Percentiles rank a stretch among this genome's conserved stretches.
Evolutionary conservation across 2,797 vertebrate species (phyloP).

Genomic region (Scolopax bukidnonensis): DNA sequence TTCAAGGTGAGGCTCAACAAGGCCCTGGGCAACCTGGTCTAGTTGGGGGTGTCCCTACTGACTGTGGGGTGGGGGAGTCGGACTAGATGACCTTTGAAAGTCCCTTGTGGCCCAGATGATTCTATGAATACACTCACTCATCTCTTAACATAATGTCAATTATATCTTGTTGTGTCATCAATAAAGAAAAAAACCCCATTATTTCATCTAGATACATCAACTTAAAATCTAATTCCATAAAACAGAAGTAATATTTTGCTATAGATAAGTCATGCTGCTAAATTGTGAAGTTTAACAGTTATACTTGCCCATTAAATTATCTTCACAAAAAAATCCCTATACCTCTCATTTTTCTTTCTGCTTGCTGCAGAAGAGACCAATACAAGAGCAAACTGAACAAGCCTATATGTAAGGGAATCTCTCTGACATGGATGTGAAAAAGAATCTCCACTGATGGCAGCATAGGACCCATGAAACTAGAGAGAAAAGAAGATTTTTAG

Average conservation of each 20-base stretch:
- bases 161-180: neutral
- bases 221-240: neutral
- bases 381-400: neutral
- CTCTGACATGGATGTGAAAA: accelerated
- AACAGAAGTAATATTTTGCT: neutral
- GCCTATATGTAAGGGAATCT: neutral
- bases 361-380: neutral
- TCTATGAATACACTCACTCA: neutral
- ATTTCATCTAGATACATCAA: neutral
- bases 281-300: neutral
- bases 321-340: neutral
- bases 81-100: no score
- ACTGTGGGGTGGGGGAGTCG: no score
- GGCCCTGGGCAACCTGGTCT: no score
- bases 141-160: neutral
- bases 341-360: neutral
- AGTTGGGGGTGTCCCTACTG: no score
- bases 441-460: neutral
- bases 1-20: no score
- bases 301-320: neutral
- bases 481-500: neutral
- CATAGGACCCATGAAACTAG: neutral
- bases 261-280: neutral
- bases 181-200: neutral
- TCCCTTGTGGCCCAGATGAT: no score